These are phyloP conservation scores for Epinephelus malabaricus DNA, from an alignment of 2,797 vertebrate genomes.

Conservation along the genomic window DNA sequence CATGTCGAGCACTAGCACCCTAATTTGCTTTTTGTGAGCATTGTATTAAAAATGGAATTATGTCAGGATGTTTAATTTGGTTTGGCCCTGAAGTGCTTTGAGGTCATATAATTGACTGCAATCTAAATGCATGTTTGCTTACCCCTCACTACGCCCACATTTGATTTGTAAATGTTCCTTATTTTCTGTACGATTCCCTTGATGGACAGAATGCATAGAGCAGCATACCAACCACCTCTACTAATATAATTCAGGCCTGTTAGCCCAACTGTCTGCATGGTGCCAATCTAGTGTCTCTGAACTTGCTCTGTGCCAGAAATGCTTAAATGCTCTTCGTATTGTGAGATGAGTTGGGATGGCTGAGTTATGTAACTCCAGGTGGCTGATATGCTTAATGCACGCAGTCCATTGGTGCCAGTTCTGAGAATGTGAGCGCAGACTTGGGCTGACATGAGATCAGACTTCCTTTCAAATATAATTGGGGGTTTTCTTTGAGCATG, in stretches of 20 bases:
- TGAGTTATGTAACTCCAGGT: conserved; percentile 37
- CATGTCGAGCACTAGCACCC: conserved; percentile 7
- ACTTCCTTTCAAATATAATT: conserved; percentile 62
- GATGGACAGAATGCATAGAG: conserved; percentile 58
- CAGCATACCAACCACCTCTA: conserved; percentile 54
- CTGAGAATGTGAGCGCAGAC: conserved; percentile 53
- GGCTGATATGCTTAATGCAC: conserved; percentile 56
- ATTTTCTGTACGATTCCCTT: conserved; percentile 33
- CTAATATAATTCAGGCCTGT: conserved; percentile 28
- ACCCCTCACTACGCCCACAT: conserved; percentile 38
- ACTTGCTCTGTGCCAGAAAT: conserved; percentile 20
- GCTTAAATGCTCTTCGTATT: conserved; percentile 35
- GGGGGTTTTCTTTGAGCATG: conserved; percentile 47
- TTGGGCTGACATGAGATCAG: conserved; percentile 54
- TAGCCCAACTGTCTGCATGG: conserved; percentile 12
- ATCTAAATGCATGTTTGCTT: conserved; percentile 77
- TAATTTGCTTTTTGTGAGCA: conserved; percentile 36
- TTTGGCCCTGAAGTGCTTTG: conserved; percentile 47
- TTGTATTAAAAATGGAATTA: conserved; percentile 22
- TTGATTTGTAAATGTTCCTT: conserved; percentile 54
- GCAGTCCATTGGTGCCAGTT: conserved; percentile 46
- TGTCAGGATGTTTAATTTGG: conserved; percentile 36
- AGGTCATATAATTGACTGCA: conserved; percentile 48
- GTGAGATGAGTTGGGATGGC: conserved; percentile 33
- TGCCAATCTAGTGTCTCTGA: conserved; percentile 42